Conservation (phyloP, 2,888 invertebrate genomes). For the Plutella xylostella region DNA sequence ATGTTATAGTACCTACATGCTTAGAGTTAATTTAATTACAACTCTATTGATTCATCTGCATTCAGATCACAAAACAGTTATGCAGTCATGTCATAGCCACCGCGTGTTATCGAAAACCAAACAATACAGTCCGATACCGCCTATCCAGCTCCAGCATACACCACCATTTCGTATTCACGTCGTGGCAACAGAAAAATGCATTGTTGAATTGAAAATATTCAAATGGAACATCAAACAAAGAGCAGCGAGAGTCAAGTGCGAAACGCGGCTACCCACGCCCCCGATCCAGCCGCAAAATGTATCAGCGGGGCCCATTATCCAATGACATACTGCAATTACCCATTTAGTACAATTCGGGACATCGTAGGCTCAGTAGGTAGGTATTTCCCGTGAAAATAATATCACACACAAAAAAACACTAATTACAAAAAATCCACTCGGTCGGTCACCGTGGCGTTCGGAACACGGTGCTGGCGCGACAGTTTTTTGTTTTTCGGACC, state of each 20-base stretch:
- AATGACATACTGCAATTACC: conserved; percentile 69
- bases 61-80: no score
- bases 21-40: no score
- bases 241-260: conserved; percentile 50
- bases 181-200: conserved; percentile 43
- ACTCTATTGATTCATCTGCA: no score
- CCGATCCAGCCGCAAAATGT: conserved; percentile 46
- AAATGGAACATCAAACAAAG: conserved; percentile 52
- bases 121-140: conserved; percentile 18
- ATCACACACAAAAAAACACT: conserved; percentile 64
- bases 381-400: conserved; percentile 48
- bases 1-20: no score
- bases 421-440: conserved; percentile 54
- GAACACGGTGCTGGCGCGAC: conserved; percentile 42
- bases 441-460: conserved; percentile 36
- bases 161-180: conserved; percentile 48
- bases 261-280: conserved; percentile 55
- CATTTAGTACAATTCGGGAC: conserved; percentile 68
- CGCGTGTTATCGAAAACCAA: conserved; percentile 5
- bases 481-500: conserved; percentile 40
- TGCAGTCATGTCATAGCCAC: not conserved
- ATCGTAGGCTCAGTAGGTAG: conserved; percentile 52
- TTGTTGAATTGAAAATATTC: conserved; percentile 49
- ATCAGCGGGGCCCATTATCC: conserved; percentile 64
- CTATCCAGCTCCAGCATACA: conserved; percentile 24